These are phyloP conservation scores for Pseudomyrmex sp. DNA, from an alignment of 1,140 invertebrate genomes.

Conservation along the genomic window DNA sequence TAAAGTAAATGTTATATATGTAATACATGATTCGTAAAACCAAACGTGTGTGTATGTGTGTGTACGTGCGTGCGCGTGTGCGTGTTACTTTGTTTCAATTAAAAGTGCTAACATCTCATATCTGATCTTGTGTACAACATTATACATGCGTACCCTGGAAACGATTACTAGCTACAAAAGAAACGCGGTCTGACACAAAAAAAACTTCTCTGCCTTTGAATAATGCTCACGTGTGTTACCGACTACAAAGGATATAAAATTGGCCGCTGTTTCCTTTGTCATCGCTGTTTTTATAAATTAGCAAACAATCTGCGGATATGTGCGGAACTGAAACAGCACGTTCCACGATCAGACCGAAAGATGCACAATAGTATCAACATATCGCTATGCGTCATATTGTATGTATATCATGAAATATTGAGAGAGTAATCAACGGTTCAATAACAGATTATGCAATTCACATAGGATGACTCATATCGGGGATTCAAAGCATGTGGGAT, in stretches of 20 bases:
- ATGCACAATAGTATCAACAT: constrained; percentile 2
- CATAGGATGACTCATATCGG: too few relatives aligned
- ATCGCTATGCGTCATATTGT: neutral
- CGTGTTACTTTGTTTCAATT: constrained; percentile 31
- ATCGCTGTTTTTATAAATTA: neutral
- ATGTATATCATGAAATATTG: neutral
- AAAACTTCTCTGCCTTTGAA: neutral
- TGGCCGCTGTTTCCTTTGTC: neutral
- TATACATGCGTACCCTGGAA: neutral
- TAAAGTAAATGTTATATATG: constrained; percentile 59
- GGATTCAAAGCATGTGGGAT: too few relatives aligned
- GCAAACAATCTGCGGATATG: neutral
- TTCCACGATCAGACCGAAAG: neutral
- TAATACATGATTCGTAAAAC: constrained; percentile 55
- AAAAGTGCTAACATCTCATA: neutral
- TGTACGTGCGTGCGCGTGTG: too few relatives aligned
- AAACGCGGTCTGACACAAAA: neutral
- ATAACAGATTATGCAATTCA: too few relatives aligned
- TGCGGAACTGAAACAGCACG: neutral
- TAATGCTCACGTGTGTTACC: neutral
- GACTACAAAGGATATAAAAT: neutral
- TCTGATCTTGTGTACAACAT: neutral
- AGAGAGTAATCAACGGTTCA: too few relatives aligned
- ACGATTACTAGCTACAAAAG: neutral
- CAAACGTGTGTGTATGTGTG: neutral